These are phyloP conservation scores for Mesodorylaimus sp. DNA, from an alignment of 2,888 invertebrate genomes.

Conservation along the genomic window DNA sequence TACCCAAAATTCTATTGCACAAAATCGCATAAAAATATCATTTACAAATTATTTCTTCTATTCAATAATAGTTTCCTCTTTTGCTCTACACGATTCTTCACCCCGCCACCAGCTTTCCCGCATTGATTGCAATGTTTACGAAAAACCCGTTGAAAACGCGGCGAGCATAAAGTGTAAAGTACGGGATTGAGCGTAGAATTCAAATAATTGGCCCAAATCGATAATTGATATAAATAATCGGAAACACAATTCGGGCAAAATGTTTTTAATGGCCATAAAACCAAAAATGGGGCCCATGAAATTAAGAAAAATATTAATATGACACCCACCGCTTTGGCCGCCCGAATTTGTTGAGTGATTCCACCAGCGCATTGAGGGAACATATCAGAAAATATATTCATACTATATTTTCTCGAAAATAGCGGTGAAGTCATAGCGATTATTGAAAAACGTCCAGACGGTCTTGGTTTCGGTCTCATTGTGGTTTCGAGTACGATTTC, in stretches of 20 bases:
- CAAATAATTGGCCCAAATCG: constrained; percentile 22
- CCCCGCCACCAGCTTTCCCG: no score
- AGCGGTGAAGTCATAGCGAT: no score
- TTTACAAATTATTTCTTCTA: no score
- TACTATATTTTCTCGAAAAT: background rate
- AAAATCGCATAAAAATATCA: no score
- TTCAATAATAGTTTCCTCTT: no score
- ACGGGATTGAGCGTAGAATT: constrained; percentile 22
- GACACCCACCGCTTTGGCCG: constrained; percentile 21
- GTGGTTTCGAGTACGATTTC: background rate
- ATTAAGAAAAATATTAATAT: constrained; percentile 20
- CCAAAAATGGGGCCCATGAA: constrained; percentile 22
- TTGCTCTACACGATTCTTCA: no score
- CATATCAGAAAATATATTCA: background rate
- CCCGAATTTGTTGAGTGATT: constrained; percentile 16
- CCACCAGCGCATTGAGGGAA: constrained; percentile 9
- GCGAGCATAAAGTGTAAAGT: constrained; percentile 21
- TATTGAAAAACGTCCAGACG: no score
- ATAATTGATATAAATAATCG: constrained; percentile 15
- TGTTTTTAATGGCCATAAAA: constrained; percentile 21
- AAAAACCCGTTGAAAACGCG: constrained; percentile 8
- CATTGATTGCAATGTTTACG: background rate
- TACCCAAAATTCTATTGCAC: no score
- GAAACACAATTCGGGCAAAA: constrained; percentile 16
- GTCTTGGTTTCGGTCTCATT: no score